Base-by-base conservation (phyloP, 2,113 vertebrate species). In the Actenoides lindsayi region DNA sequence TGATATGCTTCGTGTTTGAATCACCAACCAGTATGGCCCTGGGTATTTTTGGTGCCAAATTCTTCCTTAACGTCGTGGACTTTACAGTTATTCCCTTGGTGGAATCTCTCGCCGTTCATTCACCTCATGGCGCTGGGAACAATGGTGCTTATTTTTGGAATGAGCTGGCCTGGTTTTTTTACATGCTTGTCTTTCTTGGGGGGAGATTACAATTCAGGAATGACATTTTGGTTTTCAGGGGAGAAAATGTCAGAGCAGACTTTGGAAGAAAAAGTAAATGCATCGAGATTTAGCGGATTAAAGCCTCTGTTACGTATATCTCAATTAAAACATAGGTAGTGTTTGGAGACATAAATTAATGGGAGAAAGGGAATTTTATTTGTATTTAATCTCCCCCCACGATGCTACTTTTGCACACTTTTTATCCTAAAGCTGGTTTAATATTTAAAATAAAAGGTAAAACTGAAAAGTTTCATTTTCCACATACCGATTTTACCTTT, bases 1-100 rank as follows among this genome's bases (percentile, higher is more conserved):
- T 98, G 98, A 98, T 99, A 98, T 98, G 98, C 98, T 98, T 97
- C 93, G 9, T 97, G 97, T 98, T 98, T 97, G 98, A 97, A 98
- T 97, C 95, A 46, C 98, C 98, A 98, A 91, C 96, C 94, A 60
- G 92, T 73, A 95, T 62, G 87, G 93, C 94, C 93, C 92, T 96
- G 96, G 90, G 96, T 97, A 42, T 88, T 95, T 92, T 81, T 87
- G 96, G 93, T 97, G 96, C 94, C 95, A 85, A 62, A 96, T 96
- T 97, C 97, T 96, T 97, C 89, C 64, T 94, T 90, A 96, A 88
- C 75, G 20, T 95, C 95, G 79, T 64, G 96, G 96, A 86, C 46
- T 24, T 69, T 62, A 50, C 83, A 90, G 27, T 94, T 97, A 94
- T 95, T 97, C 96, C 93, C 97, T 98, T 94, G 95, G 95, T 98